These are phyloP conservation scores for Perizoma flavofasciatum DNA, from an alignment of 2,888 invertebrate genomes.

Conservation along the genomic window DNA sequence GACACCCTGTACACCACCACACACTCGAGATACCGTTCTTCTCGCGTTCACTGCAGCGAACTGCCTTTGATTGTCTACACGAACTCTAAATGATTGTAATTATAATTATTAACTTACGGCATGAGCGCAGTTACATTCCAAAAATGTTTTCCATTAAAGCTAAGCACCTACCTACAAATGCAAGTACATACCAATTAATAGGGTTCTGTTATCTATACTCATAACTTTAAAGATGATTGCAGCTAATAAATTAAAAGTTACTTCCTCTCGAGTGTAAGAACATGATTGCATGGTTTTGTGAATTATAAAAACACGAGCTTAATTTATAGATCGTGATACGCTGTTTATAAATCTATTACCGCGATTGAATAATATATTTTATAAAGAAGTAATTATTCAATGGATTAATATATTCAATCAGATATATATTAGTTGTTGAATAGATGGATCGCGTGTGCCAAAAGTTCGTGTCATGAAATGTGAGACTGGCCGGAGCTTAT, in stretches of 20 bases:
- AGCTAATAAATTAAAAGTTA: slow-evolving; percentile 33
- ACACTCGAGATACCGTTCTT: slow-evolving; percentile 49
- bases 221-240: slow-evolving; percentile 35
- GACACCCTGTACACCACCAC: slow-evolving; percentile 42
- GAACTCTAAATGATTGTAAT: slow-evolving; percentile 37
- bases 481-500: slow-evolving; percentile 49
- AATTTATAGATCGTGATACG: slow-evolving; percentile 3
- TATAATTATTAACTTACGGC: slow-evolving; percentile 37
- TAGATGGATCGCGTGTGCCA: slow-evolving; percentile 32
- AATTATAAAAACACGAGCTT: slow-evolving; percentile 14
- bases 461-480: slow-evolving; percentile 49
- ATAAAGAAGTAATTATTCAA: background rate
- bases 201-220: slow-evolving; percentile 37
- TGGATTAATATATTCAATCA: slow-evolving; percentile 9
- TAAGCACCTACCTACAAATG: slow-evolving; percentile 24
- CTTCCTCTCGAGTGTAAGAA: slow-evolving; percentile 15
- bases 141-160: slow-evolving; percentile 34
- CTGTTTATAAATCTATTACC: background rate
- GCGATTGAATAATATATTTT: slow-evolving; percentile 1
- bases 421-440: slow-evolving; percentile 9
- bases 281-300: slow-evolving; percentile 18
- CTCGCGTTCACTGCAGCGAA: slow-evolving; percentile 31
- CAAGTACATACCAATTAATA: slow-evolving; percentile 37
- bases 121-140: slow-evolving; percentile 36
- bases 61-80: slow-evolving; percentile 35